Evolutionary conservation across 2,797 vertebrate genomes (phyloP).

Genomic region (Heteromormyrus szaboi): DNA sequence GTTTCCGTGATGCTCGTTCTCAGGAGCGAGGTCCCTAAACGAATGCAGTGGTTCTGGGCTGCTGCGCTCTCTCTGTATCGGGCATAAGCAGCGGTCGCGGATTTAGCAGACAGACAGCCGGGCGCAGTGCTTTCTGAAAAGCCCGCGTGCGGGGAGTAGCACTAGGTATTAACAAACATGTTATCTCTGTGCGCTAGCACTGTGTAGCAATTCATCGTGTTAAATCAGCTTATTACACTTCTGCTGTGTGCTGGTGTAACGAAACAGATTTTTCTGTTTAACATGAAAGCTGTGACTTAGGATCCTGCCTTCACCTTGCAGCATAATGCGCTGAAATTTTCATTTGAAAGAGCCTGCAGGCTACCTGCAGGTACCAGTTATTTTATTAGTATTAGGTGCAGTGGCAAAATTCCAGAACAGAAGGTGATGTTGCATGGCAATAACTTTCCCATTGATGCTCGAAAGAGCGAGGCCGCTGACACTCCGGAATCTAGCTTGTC

Average conservation of each 20-base stretch:
- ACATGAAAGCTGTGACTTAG: constrained; percentile 5
- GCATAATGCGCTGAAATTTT: background rate
- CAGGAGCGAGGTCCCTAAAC: background rate
- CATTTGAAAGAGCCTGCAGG: constrained; percentile 5
- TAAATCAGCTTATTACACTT: constrained; percentile 2
- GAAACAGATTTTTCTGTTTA: background rate
- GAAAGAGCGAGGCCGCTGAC: background rate
- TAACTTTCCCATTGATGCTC: background rate
- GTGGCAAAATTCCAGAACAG: background rate
- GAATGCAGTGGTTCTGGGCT: background rate
- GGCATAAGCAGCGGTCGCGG: background rate
- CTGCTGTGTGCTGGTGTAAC: background rate
- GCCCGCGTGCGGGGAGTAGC: background rate
- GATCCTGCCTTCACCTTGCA: background rate
- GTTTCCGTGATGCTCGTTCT: background rate
- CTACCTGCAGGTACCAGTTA: background rate
- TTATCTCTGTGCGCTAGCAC: background rate
- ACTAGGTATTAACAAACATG: background rate
- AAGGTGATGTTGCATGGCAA: background rate
- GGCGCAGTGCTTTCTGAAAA: constrained; percentile 35
- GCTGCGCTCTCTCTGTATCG: background rate
- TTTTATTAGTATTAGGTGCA: background rate
- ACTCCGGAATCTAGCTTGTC: background rate
- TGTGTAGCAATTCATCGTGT: background rate
- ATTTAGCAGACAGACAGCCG: constrained; percentile 8